phyloP scores from a whole-genome alignment of 2,113 vertebrate genomes.

The Vanacampus margaritifer region DNA sequence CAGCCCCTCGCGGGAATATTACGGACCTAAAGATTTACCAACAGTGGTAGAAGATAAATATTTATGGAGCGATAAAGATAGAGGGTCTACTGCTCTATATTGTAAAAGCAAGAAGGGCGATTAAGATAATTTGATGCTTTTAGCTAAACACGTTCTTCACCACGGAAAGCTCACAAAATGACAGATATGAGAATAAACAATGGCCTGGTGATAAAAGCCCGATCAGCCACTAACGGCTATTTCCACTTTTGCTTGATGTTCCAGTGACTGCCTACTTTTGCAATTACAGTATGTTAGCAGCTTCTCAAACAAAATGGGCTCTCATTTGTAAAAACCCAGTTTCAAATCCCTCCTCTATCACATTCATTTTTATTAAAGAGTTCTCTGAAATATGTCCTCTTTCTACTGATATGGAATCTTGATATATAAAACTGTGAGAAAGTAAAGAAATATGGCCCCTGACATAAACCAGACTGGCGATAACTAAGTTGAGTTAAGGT shows the following conservation, averaged over 20 bases:
- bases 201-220: background rate
- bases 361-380: background rate
- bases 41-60: background rate
- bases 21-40: constrained; percentile 3
- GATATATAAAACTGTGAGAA: background rate
- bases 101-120: background rate
- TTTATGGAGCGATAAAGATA: background rate
- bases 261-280: background rate
- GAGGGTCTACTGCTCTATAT: background rate
- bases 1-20: background rate
- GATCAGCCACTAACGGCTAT: background rate
- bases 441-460: background rate
- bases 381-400: background rate
- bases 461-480: background rate
- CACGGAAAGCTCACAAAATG: background rate
- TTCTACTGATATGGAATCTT: background rate
- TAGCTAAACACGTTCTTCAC: background rate
- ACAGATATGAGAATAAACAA: background rate
- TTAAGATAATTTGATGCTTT: background rate
- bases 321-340: background rate
- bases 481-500: background rate
- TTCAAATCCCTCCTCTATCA: background rate
- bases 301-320: background rate
- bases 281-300: background rate
- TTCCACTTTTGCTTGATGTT: background rate